phyloP scores from a whole-genome alignment of 2,797 vertebrate species.

The Yasuhikotakia modesta region DNA sequence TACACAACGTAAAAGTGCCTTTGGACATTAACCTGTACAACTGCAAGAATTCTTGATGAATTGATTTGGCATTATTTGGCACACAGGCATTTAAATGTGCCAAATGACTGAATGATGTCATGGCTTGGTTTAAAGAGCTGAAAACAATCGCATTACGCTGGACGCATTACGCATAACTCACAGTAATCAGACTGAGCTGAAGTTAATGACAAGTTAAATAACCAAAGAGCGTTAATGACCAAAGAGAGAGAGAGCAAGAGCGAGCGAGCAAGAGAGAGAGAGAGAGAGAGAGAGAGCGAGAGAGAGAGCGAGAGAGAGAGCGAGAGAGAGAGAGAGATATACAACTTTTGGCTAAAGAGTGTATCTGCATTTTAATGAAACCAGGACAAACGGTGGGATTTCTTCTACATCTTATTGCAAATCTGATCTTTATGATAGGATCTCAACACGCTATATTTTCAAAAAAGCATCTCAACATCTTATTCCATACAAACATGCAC shows the following conservation, averaged over 20 bases:
- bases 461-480: neutral
- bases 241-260: neutral
- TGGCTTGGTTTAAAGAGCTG: slow-evolving; percentile 13
- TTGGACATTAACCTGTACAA: slow-evolving; percentile 10
- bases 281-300: neutral
- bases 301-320: neutral
- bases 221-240: neutral
- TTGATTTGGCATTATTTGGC: neutral
- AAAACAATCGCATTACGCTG: slow-evolving; percentile 34
- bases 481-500: slow-evolving; percentile 11
- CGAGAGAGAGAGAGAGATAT: neutral
- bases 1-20: neutral
- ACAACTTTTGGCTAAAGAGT: neutral
- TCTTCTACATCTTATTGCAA: neutral
- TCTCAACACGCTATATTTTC: neutral
- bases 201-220: slow-evolving; percentile 51
- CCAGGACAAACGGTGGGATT: neutral
- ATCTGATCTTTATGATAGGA: neutral
- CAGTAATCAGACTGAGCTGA: slow-evolving; percentile 48
- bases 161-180: slow-evolving; percentile 29
- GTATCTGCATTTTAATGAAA: neutral
- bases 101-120: neutral
- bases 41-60: slow-evolving; percentile 23
- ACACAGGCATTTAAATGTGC: neutral
- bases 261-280: neutral